A percentile compares a stretch with the other conserved stretches of the same genome.
Evolutionary conservation across 2,888 invertebrate genomes (phyloP).

Genomic region (Leptinotarsa tumamoca): DNA sequence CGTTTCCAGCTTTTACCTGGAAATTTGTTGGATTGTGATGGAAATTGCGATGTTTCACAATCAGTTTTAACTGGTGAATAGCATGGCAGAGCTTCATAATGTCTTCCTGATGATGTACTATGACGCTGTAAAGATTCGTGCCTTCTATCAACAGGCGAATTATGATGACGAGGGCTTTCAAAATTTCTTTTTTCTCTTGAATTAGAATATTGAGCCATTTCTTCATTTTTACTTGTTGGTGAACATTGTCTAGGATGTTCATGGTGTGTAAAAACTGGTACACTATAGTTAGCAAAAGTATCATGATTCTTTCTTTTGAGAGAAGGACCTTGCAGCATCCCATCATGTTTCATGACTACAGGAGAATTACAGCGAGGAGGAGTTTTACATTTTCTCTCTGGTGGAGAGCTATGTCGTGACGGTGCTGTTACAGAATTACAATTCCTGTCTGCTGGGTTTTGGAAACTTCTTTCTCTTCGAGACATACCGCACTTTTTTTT

Average conservation of each 20-base stretch:
- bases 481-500: not conserved
- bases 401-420: not conserved
- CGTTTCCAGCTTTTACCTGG: too few relatives aligned
- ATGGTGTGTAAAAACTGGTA: not conserved
- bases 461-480: not conserved
- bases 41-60: not conserved
- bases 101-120: not conserved
- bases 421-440: not conserved
- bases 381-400: not conserved
- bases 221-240: not conserved
- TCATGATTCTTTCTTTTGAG: not conserved
- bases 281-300: not conserved
- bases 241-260: conserved; percentile 4
- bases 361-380: not conserved
- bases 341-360: not conserved
- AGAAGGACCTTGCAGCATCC: not conserved
- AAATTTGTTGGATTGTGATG: not conserved
- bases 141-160: conserved; percentile 11
- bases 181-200: not conserved
- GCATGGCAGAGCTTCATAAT: not conserved
- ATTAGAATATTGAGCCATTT: not conserved
- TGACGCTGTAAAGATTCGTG: not conserved
- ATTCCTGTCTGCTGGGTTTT: not conserved
- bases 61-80: not conserved
- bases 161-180: not conserved